Base-by-base conservation (phyloP, 2,888 invertebrate species). In the Acrobasis repandana region DNA sequence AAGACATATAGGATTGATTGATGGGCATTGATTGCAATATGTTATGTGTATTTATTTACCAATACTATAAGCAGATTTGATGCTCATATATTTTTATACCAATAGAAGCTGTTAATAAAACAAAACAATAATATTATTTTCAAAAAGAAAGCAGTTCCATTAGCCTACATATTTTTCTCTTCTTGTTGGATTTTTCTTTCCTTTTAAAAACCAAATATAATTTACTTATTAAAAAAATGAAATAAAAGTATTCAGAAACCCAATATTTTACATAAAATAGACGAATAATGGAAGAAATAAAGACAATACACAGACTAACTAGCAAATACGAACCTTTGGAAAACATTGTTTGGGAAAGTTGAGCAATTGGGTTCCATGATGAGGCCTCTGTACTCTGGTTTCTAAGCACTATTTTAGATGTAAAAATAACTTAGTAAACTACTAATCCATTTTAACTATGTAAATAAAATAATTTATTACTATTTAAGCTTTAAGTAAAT, bases 341-440 rank as follows among this genome's bases (percentile, higher is more conserved):
- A 66, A 86, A 77, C 66, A 85, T 70, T 73, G 83, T 77, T 71
- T 85, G 80, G 62, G 85, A 82, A 67, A 89, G 80, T 65, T 87
- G 83, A 73, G 77, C 75, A 73, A 88, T 71, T 70, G 83, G 85
- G 70, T 85, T 87, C 87, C 87, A 89, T 71, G 80, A 66, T 69
- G 79, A 67, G 66, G 70, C 73, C 71, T 77, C 79, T 71, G 73
- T 71, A 63, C 69, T 79, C 80, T 84, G 82, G 68, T 72, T 70
- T 78, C 77, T 83, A 76, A 86, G 69, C 72, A 78, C 83, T 87
- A 82, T 62, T 67, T 69, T 67, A 69, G 64, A 67, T 69, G 69
- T 62, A 66, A 59, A 62, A 57, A 67, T 38, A 59, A 51, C 20
- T 15, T 52, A 58, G 34, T 50, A 56, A 14, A 56, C 50, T 50